Evolutionary conservation across 2,797 vertebrate species (phyloP), one percentile per base, ranked within the genome.

Genomic region (Hydrolagus colliei): DNA sequence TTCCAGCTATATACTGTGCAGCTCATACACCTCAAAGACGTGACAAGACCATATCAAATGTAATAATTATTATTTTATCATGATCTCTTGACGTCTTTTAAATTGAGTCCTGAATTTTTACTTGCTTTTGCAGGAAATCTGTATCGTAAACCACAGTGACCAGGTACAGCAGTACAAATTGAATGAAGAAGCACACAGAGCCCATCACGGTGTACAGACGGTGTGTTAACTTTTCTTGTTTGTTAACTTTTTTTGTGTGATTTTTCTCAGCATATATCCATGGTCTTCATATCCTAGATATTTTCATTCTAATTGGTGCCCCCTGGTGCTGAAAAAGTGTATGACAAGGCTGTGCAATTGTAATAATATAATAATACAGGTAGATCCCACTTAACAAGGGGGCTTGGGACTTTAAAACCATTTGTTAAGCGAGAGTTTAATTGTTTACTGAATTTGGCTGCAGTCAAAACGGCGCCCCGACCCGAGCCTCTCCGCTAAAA

Each of bases 111-210:
- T 84, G 41, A 16, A 80, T 67, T 9, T 84, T 84, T 71, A 11
- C 27, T 41, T 91, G 62, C 89, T 72, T 86, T 74, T 87, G 63
- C 75, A 99, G 98, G 98, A 99, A 92, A 96, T 98, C 88, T 99
- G 97, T 89, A 94, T 99, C 0, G 93, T 95, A 92, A 98, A 96
- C 90, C 96, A 98, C 94, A 95, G 94, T 87, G 96, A 98, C 93
- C 98, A 98, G 92, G 91, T 94, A n/a, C 93, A 95, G n/a, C 94
- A 97, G 63, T 95, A 86, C 77, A 92, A 93, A 87, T 94, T 90
- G 72, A 88, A 88, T 86, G 90, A 93, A 63, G 91, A 90, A 16
- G 92, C 94, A 86, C 90, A 91, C 88, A 91, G 89, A 87, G 90
- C 88, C 35, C 93, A 93, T 86, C 93, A 93, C 78, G 86, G 90